A percentile compares a stretch with the other conserved stretches of the same genome.
Conservation (phyloP, 2,888 invertebrate species). For the Scaeva pyrastri region DNA sequence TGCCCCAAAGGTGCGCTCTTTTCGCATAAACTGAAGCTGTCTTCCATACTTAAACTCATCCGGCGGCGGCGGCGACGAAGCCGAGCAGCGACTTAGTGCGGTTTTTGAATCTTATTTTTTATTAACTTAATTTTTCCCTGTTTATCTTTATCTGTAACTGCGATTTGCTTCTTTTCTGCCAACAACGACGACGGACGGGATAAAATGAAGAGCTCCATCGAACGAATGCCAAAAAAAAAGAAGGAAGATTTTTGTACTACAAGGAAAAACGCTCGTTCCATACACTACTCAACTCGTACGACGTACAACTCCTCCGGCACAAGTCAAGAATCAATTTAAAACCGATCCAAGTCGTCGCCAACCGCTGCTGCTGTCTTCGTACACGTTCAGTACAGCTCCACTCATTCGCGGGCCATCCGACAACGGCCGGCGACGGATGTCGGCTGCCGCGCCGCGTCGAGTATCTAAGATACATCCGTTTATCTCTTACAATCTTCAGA, state of each 20-base stretch:
- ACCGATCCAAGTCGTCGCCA: conserved; percentile 9
- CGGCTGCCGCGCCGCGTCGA: no score
- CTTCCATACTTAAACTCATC: conserved; percentile 27
- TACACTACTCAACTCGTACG: not conserved
- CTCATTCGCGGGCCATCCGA: no score
- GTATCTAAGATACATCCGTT: conserved; percentile 8
- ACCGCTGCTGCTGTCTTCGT: not conserved
- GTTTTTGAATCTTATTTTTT: conserved; percentile 23
- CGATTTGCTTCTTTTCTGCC: conserved; percentile 48
- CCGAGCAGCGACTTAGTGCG: not conserved
- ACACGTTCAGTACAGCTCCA: not conserved
- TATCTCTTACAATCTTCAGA: conserved; percentile 51
- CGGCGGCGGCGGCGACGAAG: not conserved
- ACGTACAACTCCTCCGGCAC: conserved; percentile 34
- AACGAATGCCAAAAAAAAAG: conserved; percentile 27
- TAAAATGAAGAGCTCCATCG: conserved; percentile 57
- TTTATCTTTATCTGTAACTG: conserved; percentile 65
- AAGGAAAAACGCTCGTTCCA: conserved; percentile 5
- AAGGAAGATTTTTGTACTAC: conserved; percentile 13
- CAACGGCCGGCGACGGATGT: no score
- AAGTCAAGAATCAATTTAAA: conserved; percentile 43
- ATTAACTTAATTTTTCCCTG: conserved; percentile 33
- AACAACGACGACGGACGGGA: not conserved
- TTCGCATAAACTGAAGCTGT: conserved; percentile 25
- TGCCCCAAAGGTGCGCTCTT: conserved; percentile 63